phyloP scores from a whole-genome alignment of 1,140 invertebrate genomes.

The roundworm (Caenorhabditis elegans) region WBcel235 BX284606.5:947501-948000 shows the following conservation, averaged over 20 bases:
- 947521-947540: conserved; percentile 65
- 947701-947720: conserved; percentile 31
- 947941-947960: no score
- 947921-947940: no score
- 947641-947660: conserved; percentile 60
- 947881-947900: no score
- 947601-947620: conserved; percentile 65
- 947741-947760: no score
- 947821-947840: no score
- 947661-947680: conserved; percentile 63
- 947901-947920: no score
- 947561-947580: conserved; percentile 63
- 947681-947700: conserved; percentile 53
- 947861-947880: no score
- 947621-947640: conserved; percentile 65
- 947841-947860: no score
- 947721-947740: not conserved
- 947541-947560: conserved; percentile 64
- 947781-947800: no score
- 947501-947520: conserved; percentile 61
- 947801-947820: no score
- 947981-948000: not conserved
- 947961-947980: no score
- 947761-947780: no score
- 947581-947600: conserved; percentile 58